These are phyloP conservation scores for Cololabis saira DNA, from an alignment of 2,113 vertebrate genomes.

Conservation along the genomic window DNA sequence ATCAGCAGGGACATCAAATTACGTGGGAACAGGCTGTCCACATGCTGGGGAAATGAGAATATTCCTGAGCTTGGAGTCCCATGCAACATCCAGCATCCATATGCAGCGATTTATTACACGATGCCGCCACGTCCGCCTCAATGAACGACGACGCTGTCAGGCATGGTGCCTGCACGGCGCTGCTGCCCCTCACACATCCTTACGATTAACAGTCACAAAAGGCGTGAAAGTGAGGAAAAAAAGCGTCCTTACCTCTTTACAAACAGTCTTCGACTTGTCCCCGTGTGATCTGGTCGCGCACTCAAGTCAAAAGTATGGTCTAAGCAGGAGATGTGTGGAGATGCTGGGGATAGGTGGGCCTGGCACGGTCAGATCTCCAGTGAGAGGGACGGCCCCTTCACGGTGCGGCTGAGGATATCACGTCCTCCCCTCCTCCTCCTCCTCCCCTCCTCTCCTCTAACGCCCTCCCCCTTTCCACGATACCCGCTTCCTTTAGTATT, in stretches of 20 bases:
- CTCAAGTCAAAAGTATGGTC: constrained; percentile 68
- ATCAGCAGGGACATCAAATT: background rate
- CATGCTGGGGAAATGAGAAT: too few species aligned
- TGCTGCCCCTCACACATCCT: constrained; percentile 48
- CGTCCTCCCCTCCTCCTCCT: constrained; percentile 15
- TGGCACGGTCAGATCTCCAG: constrained; percentile 76
- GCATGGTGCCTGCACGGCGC: constrained; percentile 31
- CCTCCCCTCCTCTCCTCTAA: background rate
- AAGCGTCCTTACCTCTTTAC: constrained; percentile 68
- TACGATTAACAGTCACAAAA: background rate
- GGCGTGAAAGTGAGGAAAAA: background rate
- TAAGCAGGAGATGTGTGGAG: constrained; percentile 70
- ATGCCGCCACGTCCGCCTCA: constrained; percentile 1
- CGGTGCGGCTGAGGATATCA: constrained; percentile 69
- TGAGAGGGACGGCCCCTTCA: constrained; percentile 76
- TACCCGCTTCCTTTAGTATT: constrained; percentile 51
- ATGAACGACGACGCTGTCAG: constrained; percentile 38
- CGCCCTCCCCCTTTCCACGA: background rate
- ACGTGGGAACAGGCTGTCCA: background rate
- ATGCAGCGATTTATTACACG: constrained; percentile 15
- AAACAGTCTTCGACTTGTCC: constrained; percentile 65
- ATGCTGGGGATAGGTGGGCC: constrained; percentile 78
- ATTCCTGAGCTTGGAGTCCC: background rate
- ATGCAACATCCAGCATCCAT: constrained; percentile 29
- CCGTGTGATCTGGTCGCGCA: constrained; percentile 63